Percentiles rank a stretch among this genome's conserved stretches.
Conservation (phyloP, 2,797 vertebrate species). For the Trachurus trachurus region DNA sequence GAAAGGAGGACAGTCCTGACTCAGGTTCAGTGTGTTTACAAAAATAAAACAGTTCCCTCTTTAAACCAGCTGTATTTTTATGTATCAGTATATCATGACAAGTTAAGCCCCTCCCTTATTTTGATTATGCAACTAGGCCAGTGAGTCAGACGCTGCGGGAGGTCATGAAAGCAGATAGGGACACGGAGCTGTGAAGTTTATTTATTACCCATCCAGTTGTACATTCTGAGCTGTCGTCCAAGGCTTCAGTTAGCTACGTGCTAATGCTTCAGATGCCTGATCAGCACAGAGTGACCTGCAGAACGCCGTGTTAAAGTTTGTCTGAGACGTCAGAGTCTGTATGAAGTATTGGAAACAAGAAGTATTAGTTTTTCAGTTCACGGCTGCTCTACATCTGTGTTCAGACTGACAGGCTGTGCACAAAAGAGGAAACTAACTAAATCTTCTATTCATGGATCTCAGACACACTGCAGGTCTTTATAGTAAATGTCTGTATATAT, state of each 20-base stretch:
- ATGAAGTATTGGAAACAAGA: background rate
- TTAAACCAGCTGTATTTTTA: background rate
- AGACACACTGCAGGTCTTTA: too few species aligned
- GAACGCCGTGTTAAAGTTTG: background rate
- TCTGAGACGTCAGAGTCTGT: background rate
- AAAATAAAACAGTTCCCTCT: background rate
- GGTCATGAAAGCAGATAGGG: slow-evolving; percentile 17
- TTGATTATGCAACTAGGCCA: slow-evolving; percentile 26
- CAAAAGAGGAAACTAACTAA: too few species aligned
- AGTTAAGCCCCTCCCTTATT: too few species aligned
- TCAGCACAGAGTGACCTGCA: slow-evolving; percentile 7
- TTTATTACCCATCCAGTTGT: slow-evolving; percentile 18
- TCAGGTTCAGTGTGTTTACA: background rate
- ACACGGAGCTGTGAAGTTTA: slow-evolving; percentile 14
- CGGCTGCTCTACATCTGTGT: too few species aligned
- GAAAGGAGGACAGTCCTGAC: background rate
- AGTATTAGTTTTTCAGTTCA: too few species aligned
- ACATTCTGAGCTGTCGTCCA: slow-evolving; percentile 11
- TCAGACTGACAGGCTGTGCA: too few species aligned
- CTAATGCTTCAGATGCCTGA: slow-evolving; percentile 8
- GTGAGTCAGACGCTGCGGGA: slow-evolving; percentile 25
- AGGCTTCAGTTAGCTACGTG: slow-evolving; percentile 12
- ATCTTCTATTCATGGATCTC: too few species aligned
- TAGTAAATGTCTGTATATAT: too few species aligned
- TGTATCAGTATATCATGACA: background rate